Percentiles rank a stretch among this genome's conserved stretches.
These are phyloP conservation scores for Pantherophis vulpinus DNA, from an alignment of 2,797 vertebrate genomes.

Conservation along the genomic window DNA sequence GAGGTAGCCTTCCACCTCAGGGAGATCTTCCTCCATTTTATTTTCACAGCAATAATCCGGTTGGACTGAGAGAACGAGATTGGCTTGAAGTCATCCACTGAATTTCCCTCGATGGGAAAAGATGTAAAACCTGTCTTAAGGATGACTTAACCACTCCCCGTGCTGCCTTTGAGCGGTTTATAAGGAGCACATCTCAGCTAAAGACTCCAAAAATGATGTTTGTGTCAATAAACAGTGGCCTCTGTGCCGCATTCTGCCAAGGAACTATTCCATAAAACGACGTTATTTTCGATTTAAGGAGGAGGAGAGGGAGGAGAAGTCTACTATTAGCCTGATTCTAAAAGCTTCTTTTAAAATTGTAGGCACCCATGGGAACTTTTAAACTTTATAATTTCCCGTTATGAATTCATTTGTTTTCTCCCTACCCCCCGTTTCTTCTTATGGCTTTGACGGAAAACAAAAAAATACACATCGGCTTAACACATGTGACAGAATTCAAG, in stretches of 20 bases:
- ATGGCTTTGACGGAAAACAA: background rate
- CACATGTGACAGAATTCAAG: constrained; percentile 52
- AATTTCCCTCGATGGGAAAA: background rate
- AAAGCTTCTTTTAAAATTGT: background rate
- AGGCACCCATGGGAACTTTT: fast-evolving
- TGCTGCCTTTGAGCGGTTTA: background rate
- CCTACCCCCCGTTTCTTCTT: background rate
- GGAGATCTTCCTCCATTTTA: background rate
- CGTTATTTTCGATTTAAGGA: background rate
- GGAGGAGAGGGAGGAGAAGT: background rate
- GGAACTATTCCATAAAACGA: background rate
- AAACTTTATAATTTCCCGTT: background rate
- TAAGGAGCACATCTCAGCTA: background rate
- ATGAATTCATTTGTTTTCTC: background rate
- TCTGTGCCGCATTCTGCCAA: background rate
- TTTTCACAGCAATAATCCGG: background rate
- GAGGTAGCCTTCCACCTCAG: background rate
- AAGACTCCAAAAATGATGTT: background rate
- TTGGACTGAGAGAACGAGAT: background rate
- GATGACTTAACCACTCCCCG: background rate
- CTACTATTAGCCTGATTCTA: background rate
- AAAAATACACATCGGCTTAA: constrained; percentile 51
- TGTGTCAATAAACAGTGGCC: background rate
- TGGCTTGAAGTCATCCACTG: background rate
- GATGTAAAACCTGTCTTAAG: background rate